Percentiles rank a stretch among this genome's conserved stretches.
Evolutionary conservation across 2,797 vertebrate species (phyloP).

Genomic region (Acipenser transmontanus): DNA sequence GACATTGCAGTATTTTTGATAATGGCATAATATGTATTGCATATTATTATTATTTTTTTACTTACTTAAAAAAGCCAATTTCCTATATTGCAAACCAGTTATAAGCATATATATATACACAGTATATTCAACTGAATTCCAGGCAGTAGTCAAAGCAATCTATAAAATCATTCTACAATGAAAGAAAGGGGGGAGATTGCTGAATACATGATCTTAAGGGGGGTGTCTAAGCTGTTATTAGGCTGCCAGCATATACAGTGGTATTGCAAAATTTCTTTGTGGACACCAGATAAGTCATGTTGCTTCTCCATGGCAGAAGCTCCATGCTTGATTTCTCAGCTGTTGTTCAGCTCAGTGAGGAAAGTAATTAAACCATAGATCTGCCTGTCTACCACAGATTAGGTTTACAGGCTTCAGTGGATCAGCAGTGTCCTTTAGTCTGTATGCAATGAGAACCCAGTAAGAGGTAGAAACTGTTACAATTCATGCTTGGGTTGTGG

Average conservation of each 20-base stretch:
- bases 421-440: background rate
- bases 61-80: too few species aligned
- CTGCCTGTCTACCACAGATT: constrained; percentile 4
- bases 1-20: too few species aligned
- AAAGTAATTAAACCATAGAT: constrained; percentile 10
- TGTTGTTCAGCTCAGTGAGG: background rate
- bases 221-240: background rate
- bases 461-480: background rate
- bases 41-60: too few species aligned
- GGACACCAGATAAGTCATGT: background rate
- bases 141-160: too few species aligned
- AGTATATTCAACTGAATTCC: too few species aligned
- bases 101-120: too few species aligned
- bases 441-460: background rate
- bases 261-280: background rate
- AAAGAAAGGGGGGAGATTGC: background rate
- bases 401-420: background rate
- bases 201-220: constrained; percentile 6
- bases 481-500: background rate
- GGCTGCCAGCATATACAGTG: background rate
- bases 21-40: too few species aligned
- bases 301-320: background rate
- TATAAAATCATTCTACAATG: too few species aligned
- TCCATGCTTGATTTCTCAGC: constrained; percentile 11
- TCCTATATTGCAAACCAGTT: too few species aligned